Evolutionary conservation across 2,113 vertebrate species (phyloP).

Genomic region (Alces alces): DNA sequence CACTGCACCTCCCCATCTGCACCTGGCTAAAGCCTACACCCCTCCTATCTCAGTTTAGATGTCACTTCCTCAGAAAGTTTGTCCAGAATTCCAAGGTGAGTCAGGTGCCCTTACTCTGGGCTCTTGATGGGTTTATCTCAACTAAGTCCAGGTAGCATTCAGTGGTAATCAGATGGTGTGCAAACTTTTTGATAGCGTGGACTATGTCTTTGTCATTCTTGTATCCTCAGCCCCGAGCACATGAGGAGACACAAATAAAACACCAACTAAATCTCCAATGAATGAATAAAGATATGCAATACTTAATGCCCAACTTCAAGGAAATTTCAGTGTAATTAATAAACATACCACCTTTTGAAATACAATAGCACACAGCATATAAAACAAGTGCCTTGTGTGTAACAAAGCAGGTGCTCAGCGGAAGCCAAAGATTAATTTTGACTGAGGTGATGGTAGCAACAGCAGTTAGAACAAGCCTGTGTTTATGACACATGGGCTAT

Average conservation of each 20-base stretch:
- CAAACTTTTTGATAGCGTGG: neutral
- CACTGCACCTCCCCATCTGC: neutral
- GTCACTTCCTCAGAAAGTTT: neutral
- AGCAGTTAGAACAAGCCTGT: neutral
- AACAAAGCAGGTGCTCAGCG: neutral
- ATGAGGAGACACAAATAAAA: neutral
- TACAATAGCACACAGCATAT: neutral
- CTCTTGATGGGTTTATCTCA: neutral
- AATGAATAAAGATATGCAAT: neutral
- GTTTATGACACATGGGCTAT: neutral
- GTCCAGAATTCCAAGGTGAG: neutral
- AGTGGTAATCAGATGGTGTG: neutral
- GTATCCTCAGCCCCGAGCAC: neutral
- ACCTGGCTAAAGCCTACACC: too few species aligned
- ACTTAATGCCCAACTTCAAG: neutral
- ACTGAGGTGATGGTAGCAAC: neutral
- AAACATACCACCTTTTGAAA: neutral
- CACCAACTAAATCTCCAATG: neutral
- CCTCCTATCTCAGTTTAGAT: neutral
- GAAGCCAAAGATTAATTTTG: neutral
- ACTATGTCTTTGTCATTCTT: neutral
- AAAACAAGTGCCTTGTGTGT: neutral
- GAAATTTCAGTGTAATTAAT: neutral
- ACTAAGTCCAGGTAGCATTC: neutral
- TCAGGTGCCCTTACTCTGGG: neutral